A percentile compares a stretch with the other conserved stretches of the same genome.
phyloP scores from a whole-genome alignment of 1,140 invertebrate species.

The Neodiprion fabricii region DNA sequence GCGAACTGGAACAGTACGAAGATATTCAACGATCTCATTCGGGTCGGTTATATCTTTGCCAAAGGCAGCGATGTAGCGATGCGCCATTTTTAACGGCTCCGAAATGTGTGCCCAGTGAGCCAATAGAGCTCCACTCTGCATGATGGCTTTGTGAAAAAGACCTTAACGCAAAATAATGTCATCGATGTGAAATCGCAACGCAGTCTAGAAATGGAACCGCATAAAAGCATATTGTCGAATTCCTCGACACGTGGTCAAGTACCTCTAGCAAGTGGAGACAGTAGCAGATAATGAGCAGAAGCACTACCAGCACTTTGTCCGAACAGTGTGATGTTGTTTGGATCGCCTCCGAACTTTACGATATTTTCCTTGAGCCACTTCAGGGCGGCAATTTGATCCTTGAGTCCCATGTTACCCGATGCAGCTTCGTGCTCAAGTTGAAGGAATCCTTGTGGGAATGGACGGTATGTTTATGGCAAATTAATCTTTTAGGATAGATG shows the following conservation, averaged over 20 bases:
- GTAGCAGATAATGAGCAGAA: background rate
- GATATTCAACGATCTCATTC: slow-evolving; percentile 52
- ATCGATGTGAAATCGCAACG: no score
- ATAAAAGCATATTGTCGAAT: no score
- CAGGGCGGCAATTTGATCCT: slow-evolving; percentile 67
- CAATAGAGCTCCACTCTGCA: slow-evolving; percentile 56
- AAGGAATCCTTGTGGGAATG: slow-evolving; percentile 37
- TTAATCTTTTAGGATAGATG: no score
- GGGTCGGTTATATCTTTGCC: slow-evolving; percentile 55
- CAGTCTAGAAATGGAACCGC: no score
- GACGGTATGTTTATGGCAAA: no score
- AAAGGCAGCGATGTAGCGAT: background rate
- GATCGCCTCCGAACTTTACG: slow-evolving; percentile 68
- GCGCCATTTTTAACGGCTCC: background rate
- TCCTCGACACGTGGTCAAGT: background rate
- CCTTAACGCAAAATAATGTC: slow-evolving; percentile 29
- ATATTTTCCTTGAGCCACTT: slow-evolving; percentile 70
- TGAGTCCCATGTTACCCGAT: slow-evolving; percentile 62
- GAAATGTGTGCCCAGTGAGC: slow-evolving; percentile 50
- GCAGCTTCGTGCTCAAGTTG: slow-evolving; percentile 35
- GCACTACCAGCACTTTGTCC: slow-evolving; percentile 3
- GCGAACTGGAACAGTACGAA: slow-evolving; percentile 49
- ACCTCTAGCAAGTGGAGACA: background rate
- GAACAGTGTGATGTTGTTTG: slow-evolving; percentile 66
- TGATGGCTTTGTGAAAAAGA: slow-evolving; percentile 50